Conservation (phyloP, 2,797 vertebrate genomes). For the Nannoperca australis region DNA sequence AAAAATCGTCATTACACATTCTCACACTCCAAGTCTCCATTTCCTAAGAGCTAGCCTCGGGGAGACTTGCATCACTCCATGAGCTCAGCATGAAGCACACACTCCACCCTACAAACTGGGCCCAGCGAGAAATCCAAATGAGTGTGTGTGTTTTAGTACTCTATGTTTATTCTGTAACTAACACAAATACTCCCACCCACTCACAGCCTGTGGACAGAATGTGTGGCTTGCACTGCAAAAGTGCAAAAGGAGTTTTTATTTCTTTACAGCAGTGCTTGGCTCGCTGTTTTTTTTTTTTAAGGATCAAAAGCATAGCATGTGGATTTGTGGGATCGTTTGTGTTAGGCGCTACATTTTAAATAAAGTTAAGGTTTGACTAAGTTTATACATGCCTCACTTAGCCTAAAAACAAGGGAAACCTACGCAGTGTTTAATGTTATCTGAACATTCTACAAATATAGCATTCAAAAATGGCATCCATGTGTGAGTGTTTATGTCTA, state of each 20-base stretch:
- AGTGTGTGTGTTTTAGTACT: constrained; percentile 31
- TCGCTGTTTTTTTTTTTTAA: constrained; percentile 3
- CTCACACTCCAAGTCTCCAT: constrained; percentile 33
- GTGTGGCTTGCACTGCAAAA: constrained; percentile 59
- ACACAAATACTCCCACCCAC: constrained; percentile 79
- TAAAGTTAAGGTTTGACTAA: constrained; percentile 9
- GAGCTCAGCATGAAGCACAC: constrained; percentile 64
- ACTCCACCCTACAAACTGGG: constrained; percentile 65
- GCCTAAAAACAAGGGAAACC: constrained; percentile 1
- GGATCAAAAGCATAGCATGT: constrained; percentile 18
- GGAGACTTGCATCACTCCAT: constrained; percentile 77
- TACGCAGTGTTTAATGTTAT: background rate
- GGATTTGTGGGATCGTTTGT: constrained; percentile 19
- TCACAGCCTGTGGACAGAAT: constrained; percentile 62
- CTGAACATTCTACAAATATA: constrained; percentile 6
- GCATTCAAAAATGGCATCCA: background rate
- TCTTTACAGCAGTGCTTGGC: constrained; percentile 36
- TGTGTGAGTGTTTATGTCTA: constrained; percentile 20
- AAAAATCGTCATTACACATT: constrained; percentile 43
- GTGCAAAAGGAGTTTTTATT: constrained; percentile 52
- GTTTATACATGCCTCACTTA: constrained; percentile 2
- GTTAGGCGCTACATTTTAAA: constrained; percentile 12
- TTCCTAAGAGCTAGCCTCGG: constrained; percentile 55
- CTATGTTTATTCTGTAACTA: constrained; percentile 78
- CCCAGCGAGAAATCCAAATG: constrained; percentile 48